Evolutionary conservation across 2,888 invertebrate species (phyloP).

Genomic region (Drosophila fungiperda): DNA sequence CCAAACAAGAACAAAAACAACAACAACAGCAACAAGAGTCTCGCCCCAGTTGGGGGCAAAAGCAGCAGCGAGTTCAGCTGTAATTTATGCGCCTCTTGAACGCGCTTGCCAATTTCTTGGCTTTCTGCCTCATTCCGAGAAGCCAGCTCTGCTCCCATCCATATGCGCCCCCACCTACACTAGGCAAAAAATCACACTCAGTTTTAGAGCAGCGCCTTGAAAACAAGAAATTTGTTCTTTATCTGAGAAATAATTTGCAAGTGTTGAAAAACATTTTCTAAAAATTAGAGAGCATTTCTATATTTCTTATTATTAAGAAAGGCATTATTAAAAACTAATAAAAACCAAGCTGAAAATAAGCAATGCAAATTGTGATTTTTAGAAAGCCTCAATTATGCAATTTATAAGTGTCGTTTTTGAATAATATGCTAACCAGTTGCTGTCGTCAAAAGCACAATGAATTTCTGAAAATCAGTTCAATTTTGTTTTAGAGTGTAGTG

Average conservation of each 20-base stretch:
- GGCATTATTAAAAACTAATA: not conserved
- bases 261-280: no score
- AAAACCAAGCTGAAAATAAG: not conserved
- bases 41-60: conserved; percentile 29
- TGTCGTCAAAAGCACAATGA: not conserved
- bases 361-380: not conserved
- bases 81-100: conserved; percentile 78
- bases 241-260: not conserved
- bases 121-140: conserved; percentile 56
- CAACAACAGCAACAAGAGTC: conserved; percentile 14
- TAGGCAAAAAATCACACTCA: not conserved
- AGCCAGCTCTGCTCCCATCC: conserved; percentile 34
- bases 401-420: not conserved
- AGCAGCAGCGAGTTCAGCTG: conserved; percentile 25
- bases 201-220: not conserved
- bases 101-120: conserved; percentile 75
- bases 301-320: no score
- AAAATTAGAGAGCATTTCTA: no score
- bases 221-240: not conserved
- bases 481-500: not conserved
- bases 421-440: not conserved
- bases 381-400: not conserved
- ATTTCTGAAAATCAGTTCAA: not conserved
- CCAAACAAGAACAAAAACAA: conserved; percentile 26
- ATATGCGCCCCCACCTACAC: conserved; percentile 8